Conservation (phyloP, 92 coral and sea anemone species). For the Palythoa grandiflora region DNA sequence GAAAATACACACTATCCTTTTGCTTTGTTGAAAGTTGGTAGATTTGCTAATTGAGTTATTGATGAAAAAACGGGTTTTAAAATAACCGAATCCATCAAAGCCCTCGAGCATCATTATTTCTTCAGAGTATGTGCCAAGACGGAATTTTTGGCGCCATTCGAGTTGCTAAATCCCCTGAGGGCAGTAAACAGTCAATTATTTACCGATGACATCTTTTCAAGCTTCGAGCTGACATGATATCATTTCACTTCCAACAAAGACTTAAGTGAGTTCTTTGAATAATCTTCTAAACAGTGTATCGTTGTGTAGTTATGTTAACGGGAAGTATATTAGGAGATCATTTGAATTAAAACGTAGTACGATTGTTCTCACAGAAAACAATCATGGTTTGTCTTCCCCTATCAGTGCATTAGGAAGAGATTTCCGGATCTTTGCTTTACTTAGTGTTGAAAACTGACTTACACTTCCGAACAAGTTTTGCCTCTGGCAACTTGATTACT, state of each 20-base stretch:
- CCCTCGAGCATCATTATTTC: not conserved
- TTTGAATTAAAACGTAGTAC: not conserved
- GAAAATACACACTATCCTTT: not conserved
- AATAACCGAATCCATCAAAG: not conserved
- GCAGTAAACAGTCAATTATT: not conserved
- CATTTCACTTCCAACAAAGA: not conserved
- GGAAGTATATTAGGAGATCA: not conserved
- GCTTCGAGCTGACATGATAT: not conserved
- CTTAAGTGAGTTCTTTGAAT: not conserved
- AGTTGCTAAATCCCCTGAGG: slow-evolving; percentile 3
- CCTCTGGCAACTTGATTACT: not conserved
- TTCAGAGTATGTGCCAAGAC: not conserved
- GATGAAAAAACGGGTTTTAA: not conserved
- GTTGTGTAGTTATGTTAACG: not conserved
- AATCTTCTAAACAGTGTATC: not conserved
- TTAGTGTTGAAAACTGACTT: not conserved
- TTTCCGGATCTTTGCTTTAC: not conserved
- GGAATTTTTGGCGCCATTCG: not conserved
- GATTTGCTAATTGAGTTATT: not conserved
- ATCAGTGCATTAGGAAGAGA: not conserved
- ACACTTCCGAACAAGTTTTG: not conserved
- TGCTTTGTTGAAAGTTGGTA: not conserved
- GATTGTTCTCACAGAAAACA: not conserved
- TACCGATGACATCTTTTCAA: not conserved
- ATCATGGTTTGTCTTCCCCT: not conserved